Evolutionary conservation across 2,888 invertebrate species (phyloP).

Genomic region (Cynaeus angustus): DNA sequence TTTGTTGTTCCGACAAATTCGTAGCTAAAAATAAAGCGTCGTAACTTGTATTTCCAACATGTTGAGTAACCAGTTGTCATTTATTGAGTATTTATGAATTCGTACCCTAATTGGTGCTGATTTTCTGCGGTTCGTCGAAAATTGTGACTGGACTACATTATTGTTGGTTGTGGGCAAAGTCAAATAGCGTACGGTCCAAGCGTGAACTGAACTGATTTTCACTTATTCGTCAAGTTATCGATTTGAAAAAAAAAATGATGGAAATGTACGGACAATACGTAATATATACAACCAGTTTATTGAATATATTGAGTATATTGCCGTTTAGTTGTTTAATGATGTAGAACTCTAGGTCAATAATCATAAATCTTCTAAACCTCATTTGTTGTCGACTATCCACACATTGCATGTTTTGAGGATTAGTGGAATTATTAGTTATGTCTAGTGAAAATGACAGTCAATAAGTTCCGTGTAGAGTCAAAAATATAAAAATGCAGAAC

Average conservation of each 20-base stretch:
- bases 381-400: not conserved
- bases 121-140: too few species aligned
- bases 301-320: slow-evolving; percentile 1
- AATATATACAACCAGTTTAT: not conserved
- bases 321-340: not conserved
- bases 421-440: not conserved
- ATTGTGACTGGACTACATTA: too few species aligned
- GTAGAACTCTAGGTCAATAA: not conserved
- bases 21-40: not conserved
- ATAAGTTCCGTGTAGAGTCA: not conserved
- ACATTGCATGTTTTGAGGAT: not conserved
- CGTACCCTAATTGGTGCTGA: too few species aligned
- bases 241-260: too few species aligned
- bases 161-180: too few species aligned
- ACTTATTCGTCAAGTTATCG: too few species aligned
- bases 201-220: too few species aligned
- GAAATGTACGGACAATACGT: not conserved
- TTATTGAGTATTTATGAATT: too few species aligned
- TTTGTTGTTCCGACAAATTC: not conserved
- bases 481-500: slow-evolving; percentile 16
- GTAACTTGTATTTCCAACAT: too few species aligned
- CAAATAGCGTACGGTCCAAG: too few species aligned
- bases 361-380: slow-evolving; percentile 1
- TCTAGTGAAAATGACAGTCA: not conserved
- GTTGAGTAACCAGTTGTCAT: too few species aligned